Evolutionary conservation across 2,797 vertebrate species (phyloP), one percentile per base, ranked within the genome.

Genomic region (Erithacus rubecula): DNA sequence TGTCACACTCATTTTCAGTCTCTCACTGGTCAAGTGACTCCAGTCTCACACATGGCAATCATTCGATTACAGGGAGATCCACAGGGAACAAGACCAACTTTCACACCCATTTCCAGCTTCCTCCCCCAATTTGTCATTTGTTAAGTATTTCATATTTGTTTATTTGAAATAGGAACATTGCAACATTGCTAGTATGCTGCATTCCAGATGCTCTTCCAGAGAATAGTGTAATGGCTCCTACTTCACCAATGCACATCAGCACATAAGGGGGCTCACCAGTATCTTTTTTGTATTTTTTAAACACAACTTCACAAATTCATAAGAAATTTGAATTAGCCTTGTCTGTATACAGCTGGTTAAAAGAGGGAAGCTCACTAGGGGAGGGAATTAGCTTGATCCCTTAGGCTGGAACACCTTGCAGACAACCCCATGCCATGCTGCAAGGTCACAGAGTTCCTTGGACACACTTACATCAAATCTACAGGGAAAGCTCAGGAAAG

Each of bases 151-250:
- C 64, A 29, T 24, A 77, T 58, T 84, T 93, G 78, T 87, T 80
- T 29, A 70, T 36, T 68, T 53, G 65, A 78, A 94, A 78, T 6
- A 13, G 21, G 69, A 91, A 81, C 72, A 83, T 62, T 80, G 72
- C 89, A 81, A 89, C 76, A 75, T 49, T 83, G 53, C 26, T 16
- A 53, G 18, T 29, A 12, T 10, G 32, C 69, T 74, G 24, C 14
- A 63, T 58, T 89, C 76, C 94, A 94, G 76, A 91, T 87, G 89
- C 78, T 94, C 36, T 65, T 71, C 80, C 60, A 92, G 59, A 89
- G n/a, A 64, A 26, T 34, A 64, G 41, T 15, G 16, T 32, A 37
- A 69, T 37, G 56, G 41, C 4, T 92, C 55, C 58, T 37, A 12
- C 11, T 64, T 70, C 55, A 75, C 6, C 69, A 69, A 4, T 2